Evolutionary conservation across 2,888 invertebrate species (phyloP), one percentile per base, ranked within the genome.

Genomic region (Nesidiocoris tenuis): DNA sequence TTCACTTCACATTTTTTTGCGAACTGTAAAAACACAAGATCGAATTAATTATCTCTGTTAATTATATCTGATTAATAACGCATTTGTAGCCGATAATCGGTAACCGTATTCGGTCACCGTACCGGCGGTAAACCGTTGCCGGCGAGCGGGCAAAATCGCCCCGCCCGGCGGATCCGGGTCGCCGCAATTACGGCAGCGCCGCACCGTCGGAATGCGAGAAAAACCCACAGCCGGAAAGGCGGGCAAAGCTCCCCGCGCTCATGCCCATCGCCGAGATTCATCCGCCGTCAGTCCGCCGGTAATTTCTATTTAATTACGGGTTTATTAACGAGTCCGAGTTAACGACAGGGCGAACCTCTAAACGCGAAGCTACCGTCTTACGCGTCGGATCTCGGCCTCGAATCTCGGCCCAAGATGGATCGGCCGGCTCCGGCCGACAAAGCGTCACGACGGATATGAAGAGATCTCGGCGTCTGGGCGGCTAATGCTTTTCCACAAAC

Each of bases 231-330:
- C 12, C 39, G 3, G 39, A 12, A 12, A 39, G 39, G 5, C 39
- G 5, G 39, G 12, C 39, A 39, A 12, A 39, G 3, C 39, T 39
- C 39, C 39, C 12, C 5, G 39, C 39, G 39, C 39, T 39, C 5
- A 39, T n/a, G n/a, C n/a, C n/a, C n/a, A n/a, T n/a, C n/a, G n/a
- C n/a, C 39, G 5, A 39, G 39, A 39, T 12, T 39, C n/a, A n/a
- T 39, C n/a, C 7, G 74, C 74, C 66, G 66, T 66, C 74, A 66
- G 74, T 75, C 74, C 66, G 65, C 5, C 39, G 66, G 74, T 75
- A 75, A 75, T 75, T 75, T 66, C 57, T 75, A 75, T 75, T 75
- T 75, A 75, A 75, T 75, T 75, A 75, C 66, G 22, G 74, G 74
- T 75, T 39, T 75, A 75, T 75, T 75, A 75, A 75, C 74, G 72